Evolutionary conservation across 1,140 invertebrate genomes (phyloP).

Genomic region (Hypsibius dujardini): DNA sequence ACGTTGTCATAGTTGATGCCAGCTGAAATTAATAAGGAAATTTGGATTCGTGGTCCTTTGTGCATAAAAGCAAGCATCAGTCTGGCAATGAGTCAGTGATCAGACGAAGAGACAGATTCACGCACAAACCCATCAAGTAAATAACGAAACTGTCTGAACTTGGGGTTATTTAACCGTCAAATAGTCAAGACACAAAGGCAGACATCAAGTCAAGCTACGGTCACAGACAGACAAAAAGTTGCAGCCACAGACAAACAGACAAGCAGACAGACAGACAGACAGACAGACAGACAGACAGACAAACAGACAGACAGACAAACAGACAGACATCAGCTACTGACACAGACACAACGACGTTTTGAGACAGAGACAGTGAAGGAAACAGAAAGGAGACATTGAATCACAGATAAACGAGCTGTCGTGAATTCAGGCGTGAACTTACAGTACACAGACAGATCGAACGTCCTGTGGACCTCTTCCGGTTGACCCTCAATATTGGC

Average conservation of each 20-base stretch:
- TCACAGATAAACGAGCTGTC: background rate
- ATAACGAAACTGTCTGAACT: too few species aligned
- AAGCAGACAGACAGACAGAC: background rate
- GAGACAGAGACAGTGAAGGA: too few species aligned
- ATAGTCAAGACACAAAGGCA: too few species aligned
- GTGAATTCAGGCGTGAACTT: constrained; percentile 24
- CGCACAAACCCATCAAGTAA: too few species aligned
- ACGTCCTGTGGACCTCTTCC: constrained; percentile 25
- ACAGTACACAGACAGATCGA: constrained; percentile 29
- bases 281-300: background rate
- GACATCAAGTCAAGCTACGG: too few species aligned
- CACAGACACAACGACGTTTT: too few species aligned
- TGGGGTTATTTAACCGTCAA: too few species aligned
- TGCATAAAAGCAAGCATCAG: background rate
- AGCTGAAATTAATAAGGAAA: constrained; percentile 23
- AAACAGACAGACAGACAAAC: background rate
- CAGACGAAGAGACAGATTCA: too few species aligned
- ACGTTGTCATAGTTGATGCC: constrained; percentile 34
- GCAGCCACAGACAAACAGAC: too few species aligned
- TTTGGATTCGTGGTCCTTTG: constrained; percentile 8
- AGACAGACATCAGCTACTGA: too few species aligned
- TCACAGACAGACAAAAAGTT: too few species aligned
- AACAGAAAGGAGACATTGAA: background rate
- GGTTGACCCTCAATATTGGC: constrained; percentile 27
- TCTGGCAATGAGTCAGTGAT: too few species aligned